Conservation (phyloP, 2,113 vertebrate species). For the Thomomys bottae region DNA sequence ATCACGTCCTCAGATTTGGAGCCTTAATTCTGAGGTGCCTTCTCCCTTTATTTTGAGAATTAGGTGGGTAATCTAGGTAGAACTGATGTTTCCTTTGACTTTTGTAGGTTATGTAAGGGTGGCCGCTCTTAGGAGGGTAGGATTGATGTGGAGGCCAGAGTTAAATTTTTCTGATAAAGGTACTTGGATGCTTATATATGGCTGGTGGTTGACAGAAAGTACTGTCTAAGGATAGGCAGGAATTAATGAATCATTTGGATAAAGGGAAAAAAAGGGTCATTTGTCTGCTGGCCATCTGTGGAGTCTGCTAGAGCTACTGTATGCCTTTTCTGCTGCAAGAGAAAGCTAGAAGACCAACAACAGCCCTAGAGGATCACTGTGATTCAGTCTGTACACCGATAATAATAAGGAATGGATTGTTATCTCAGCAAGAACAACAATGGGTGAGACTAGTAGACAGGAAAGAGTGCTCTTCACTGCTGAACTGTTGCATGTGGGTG, state of each 20-base stretch:
- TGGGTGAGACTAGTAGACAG: no score
- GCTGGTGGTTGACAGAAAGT: not conserved
- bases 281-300: not conserved
- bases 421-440: no score
- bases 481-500: not conserved
- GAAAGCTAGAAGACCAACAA: conserved; percentile 47
- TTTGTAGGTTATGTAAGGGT: not conserved
- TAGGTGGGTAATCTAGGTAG: not conserved
- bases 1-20: not conserved
- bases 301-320: not conserved
- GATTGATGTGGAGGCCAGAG: not conserved
- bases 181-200: accelerated
- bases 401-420: not conserved
- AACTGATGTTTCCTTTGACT: not conserved
- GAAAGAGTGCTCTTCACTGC: not conserved
- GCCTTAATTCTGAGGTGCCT: not conserved
- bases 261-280: not conserved
- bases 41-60: not conserved
- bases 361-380: conserved; percentile 28
- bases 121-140: not conserved
- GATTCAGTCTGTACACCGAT: conserved; percentile 9
- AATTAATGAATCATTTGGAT: not conserved
- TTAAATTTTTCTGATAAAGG: not conserved
- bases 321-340: not conserved
- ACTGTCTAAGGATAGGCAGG: not conserved